These are phyloP conservation scores for Anhinga rufa DNA, from an alignment of 2,113 vertebrate species.

Conservation along the genomic window DNA sequence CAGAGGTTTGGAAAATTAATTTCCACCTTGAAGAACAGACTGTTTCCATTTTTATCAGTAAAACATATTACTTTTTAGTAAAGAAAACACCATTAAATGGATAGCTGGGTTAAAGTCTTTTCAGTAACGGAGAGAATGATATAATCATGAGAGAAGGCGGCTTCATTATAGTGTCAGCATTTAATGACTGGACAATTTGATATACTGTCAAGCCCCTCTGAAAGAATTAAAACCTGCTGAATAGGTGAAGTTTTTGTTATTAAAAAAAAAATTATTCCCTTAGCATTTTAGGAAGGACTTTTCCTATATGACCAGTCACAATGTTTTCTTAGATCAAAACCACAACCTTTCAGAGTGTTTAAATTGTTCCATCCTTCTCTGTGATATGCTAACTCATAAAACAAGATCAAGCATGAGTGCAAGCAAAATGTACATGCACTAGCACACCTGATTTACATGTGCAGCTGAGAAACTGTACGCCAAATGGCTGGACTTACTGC, in stretches of 20 bases:
- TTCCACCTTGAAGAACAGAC: background rate
- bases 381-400: background rate
- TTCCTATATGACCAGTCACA: background rate
- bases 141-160: background rate
- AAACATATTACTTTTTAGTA: background rate
- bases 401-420: background rate
- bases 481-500: background rate
- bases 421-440: background rate
- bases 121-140: background rate
- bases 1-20: background rate
- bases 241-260: background rate
- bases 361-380: background rate
- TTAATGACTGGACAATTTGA: background rate
- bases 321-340: background rate
- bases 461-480: background rate
- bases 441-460: background rate
- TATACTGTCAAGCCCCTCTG: background rate
- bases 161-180: background rate
- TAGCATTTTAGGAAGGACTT: background rate
- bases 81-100: constrained; percentile 6
- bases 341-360: background rate
- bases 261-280: background rate
- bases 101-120: background rate
- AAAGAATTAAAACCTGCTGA: constrained; percentile 12
- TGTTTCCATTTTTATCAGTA: background rate